A percentile compares a stretch with the other conserved stretches of the same genome.
Evolutionary conservation across 2,888 invertebrate genomes (phyloP).

Genomic region (Napeogenes sylphis): DNA sequence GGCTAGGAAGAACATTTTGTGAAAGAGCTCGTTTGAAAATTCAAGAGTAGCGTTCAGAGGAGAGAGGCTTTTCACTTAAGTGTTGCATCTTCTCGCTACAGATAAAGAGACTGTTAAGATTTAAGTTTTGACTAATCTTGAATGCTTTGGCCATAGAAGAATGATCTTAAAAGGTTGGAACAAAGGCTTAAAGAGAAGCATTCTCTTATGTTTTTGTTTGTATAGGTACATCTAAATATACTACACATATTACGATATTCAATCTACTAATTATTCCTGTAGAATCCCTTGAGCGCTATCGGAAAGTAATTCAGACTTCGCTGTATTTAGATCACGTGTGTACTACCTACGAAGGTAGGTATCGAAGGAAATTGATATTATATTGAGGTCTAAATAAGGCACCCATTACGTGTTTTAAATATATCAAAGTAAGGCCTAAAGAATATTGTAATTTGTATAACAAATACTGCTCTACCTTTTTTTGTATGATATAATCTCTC

Average conservation of each 20-base stretch:
- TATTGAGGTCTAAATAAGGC: not conserved
- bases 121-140: not conserved
- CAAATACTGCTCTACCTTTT: too few relatives aligned
- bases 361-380: too few relatives aligned
- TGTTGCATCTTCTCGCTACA: not conserved
- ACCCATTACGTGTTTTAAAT: not conserved
- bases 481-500: not conserved
- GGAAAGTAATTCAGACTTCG: not conserved
- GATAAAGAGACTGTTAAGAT: not conserved
- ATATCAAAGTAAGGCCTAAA: not conserved
- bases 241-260: not conserved
- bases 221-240: too few relatives aligned
- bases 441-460: too few relatives aligned
- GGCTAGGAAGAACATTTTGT: constrained; percentile 26
- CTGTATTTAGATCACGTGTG: not conserved
- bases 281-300: not conserved
- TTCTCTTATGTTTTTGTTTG: too few relatives aligned
- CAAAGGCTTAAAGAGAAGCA: too few relatives aligned
- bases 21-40: constrained; percentile 25
- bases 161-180: too few relatives aligned
- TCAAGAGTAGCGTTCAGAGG: constrained; percentile 4
- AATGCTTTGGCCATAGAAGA: not conserved
- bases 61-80: constrained; percentile 14
- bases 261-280: not conserved
- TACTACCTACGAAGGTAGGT: too few relatives aligned